These are phyloP conservation scores for Paramormyrops hopkinsi DNA, from an alignment of 2,797 vertebrate genomes.

Conservation along the genomic window DNA sequence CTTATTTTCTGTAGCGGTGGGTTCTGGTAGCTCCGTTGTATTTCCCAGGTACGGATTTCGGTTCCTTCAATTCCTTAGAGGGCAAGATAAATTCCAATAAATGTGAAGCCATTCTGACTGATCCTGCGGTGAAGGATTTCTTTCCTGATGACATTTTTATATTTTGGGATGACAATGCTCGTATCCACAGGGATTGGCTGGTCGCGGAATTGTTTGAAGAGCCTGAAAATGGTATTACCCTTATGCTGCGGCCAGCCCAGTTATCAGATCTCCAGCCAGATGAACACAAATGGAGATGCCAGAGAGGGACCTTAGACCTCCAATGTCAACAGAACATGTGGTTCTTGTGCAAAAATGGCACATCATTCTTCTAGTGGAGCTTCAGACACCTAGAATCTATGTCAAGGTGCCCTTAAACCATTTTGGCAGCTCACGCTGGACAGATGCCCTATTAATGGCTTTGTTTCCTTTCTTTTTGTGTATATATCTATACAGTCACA, in stretches of 20 bases:
- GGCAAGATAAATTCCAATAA: constrained; percentile 5
- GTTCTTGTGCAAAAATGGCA: neutral
- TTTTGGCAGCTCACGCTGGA: neutral
- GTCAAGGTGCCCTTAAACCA: neutral
- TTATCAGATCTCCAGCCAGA: neutral
- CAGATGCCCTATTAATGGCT: neutral
- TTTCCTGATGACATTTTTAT: constrained; percentile 5
- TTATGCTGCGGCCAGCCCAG: neutral
- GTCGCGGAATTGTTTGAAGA: neutral
- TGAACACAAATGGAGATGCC: constrained; percentile 1
- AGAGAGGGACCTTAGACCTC: neutral
- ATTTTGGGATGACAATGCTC: neutral
- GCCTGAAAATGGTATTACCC: neutral
- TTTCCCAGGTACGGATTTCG: neutral
- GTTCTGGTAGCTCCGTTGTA: neutral
- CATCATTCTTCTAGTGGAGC: neutral
- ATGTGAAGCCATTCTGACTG: neutral
- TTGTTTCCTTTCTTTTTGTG: neutral
- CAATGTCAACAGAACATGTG: neutral
- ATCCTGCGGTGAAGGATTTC: neutral
- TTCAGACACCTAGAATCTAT: neutral
- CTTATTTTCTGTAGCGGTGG: neutral
- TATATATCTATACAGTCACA: neutral
- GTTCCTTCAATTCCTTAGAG: neutral
- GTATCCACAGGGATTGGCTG: neutral